These are phyloP conservation scores for Echinometra lucunter DNA, from an alignment of 53 echinoderm and acorn worm species.

Conservation along the genomic window DNA sequence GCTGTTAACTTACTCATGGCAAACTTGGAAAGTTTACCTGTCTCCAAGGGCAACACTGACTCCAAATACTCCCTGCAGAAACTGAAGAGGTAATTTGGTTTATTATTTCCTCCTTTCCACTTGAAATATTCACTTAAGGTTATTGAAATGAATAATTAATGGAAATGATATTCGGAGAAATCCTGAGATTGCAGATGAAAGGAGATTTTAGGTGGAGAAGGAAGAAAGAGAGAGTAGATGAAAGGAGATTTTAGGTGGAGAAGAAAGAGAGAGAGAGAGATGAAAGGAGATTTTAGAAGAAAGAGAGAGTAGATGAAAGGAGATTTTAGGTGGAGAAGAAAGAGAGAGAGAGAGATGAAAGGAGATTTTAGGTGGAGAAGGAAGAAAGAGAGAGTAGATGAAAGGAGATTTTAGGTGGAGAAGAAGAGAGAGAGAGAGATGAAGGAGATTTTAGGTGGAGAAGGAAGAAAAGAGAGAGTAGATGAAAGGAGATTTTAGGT, in stretches of 20 bases:
- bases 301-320: background rate
- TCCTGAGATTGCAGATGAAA: background rate
- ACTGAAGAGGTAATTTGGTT: slow-evolving; percentile 84
- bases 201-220: too few species aligned
- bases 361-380: background rate
- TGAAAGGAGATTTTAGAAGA: too few species aligned
- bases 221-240: too few species aligned
- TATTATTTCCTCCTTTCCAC: background rate
- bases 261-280: background rate
- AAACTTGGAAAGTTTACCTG: slow-evolving; percentile 98
- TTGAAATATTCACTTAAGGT: background rate
- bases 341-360: too few species aligned
- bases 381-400: background rate
- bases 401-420: too few species aligned
- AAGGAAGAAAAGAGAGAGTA: background rate
- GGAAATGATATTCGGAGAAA: background rate
- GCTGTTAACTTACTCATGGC: slow-evolving; percentile 98
- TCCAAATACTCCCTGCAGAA: slow-evolving; percentile 99
- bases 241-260: too few species aligned
- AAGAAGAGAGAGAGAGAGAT: too few species aligned
- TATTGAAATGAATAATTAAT: background rate
- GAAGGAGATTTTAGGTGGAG: too few species aligned
- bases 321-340: too few species aligned
- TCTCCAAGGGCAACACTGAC: slow-evolving; percentile 99
- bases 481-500: too few species aligned